These are phyloP conservation scores for Muscidifurax raptorellus DNA, from an alignment of 1,140 invertebrate species.

Conservation along the genomic window DNA sequence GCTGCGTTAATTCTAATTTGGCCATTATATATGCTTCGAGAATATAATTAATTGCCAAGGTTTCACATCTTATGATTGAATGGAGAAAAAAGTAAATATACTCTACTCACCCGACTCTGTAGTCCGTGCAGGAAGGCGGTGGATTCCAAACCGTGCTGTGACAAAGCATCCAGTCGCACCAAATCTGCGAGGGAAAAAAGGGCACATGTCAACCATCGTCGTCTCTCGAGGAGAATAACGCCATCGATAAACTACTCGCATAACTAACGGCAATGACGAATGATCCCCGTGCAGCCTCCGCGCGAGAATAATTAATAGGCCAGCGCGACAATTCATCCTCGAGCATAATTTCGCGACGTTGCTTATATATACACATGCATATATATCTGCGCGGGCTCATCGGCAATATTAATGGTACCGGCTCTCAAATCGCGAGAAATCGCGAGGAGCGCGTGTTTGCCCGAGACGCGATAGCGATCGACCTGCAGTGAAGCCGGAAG, in stretches of 20 bases:
- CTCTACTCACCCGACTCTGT: constrained; percentile 85
- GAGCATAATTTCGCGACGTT: background rate
- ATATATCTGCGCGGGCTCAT: constrained; percentile 57
- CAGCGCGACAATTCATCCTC: constrained; percentile 9
- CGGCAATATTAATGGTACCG: constrained; percentile 63
- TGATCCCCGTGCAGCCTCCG: background rate
- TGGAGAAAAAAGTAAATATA: too few relatives aligned
- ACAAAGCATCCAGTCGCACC: constrained; percentile 94
- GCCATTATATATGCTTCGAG: constrained; percentile 9
- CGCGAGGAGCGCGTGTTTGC: background rate
- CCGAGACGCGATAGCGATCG: constrained; percentile 6
- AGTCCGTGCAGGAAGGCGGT: constrained; percentile 86
- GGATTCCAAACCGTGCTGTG: constrained; percentile 91
- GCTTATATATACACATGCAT: constrained; percentile 35
- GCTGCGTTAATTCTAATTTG: constrained; percentile 20
- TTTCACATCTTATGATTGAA: too few relatives aligned
- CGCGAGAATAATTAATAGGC: constrained; percentile 16
- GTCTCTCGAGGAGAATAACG: background rate
- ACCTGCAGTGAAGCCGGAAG: background rate
- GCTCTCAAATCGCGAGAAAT: constrained; percentile 3
- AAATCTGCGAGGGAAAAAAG: constrained; percentile 77
- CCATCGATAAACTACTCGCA: background rate
- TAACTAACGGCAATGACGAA: constrained; percentile 4
- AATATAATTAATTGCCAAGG: background rate
- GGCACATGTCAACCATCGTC: background rate